phyloP scores from a whole-genome alignment of 2,113 vertebrate species.

The Halcyon malimbica region DNA sequence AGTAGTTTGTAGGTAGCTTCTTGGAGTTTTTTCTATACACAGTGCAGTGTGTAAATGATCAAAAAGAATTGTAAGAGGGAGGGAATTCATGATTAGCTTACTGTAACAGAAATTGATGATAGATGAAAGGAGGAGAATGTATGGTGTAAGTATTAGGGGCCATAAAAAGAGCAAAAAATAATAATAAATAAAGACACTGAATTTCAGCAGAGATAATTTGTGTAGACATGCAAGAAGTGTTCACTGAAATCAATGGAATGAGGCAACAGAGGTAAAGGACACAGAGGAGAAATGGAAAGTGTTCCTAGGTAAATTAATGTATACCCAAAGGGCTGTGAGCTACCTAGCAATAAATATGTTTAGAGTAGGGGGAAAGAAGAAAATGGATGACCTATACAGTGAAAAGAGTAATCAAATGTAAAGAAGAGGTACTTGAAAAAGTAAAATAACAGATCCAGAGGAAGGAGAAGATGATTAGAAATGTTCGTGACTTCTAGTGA shows the following conservation, averaged over 20 bases:
- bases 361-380: not conserved
- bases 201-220: constrained; percentile 45
- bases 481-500: not conserved
- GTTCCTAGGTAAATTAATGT: constrained; percentile 49
- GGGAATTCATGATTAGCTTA: constrained; percentile 7
- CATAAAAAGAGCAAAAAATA: constrained; percentile 3
- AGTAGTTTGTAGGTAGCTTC: not conserved
- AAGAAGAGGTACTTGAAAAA: not conserved
- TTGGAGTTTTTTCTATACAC: not conserved
- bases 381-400: constrained; percentile 3
- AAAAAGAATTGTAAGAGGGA: not conserved
- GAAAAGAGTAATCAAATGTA: constrained; percentile 25
- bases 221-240: constrained; percentile 25
- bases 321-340: constrained; percentile 22
- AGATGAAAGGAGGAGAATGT: not conserved
- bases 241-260: constrained; percentile 50
- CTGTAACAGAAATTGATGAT: constrained; percentile 3
- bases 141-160: not conserved
- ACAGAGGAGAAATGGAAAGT: constrained; percentile 4
- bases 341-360: constrained; percentile 40
- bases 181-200: not conserved
- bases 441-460: not conserved
- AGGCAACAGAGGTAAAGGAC: constrained; percentile 51
- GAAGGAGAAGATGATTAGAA: not conserved
- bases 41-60: not conserved